Evolutionary conservation across 2,888 invertebrate species (phyloP), one percentile per base, ranked within the genome.

Genomic region (Eurytoma californica): DNA sequence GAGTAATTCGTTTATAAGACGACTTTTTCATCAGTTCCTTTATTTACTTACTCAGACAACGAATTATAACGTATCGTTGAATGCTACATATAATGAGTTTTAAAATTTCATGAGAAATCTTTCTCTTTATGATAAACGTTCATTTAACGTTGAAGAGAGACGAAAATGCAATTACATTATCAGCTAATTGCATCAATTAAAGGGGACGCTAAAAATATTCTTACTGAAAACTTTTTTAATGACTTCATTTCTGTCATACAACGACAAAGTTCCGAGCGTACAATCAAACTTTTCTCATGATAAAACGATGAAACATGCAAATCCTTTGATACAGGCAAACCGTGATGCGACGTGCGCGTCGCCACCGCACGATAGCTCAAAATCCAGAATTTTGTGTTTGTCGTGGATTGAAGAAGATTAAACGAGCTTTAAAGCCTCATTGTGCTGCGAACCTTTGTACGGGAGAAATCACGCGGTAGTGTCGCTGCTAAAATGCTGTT

Each of bases 341-440:
- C 20, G 24, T 49, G 24, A 18, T 18, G 51, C 73, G 68, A 66
- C 72, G 61, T 24, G 61, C 47, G 77, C 70, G 77, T 72, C 80
- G 75, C 53, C 61, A 77, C 79, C 74, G 20, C 57, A 65, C 66
- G 72, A 58, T 63, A 69, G 69, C 47, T 79, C 79, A 77, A 75
- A 81, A 80, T 67, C 78, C 80, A 70, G 75, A 83, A 83, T 83
- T 83, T 81, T 77, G 66, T 72, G 83, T 80, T 83, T 83, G 83
- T 82, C 82, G 81, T 72, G 81, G 82, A 84, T 84, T 84, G 83
- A 83, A 83, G 82, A 82, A 82, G 84, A 85, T 84, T 79, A 82
- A 72, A 73, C 20, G 76, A 72, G 82, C 82, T 85, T 39, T 84
- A 84, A 83, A 82, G 79, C 80, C 53, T 83, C 83, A 84, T 83